Evolutionary conservation across 2,113 vertebrate species (phyloP), one percentile per base, ranked within the genome.

Genomic region (Pedetes capensis): DNA sequence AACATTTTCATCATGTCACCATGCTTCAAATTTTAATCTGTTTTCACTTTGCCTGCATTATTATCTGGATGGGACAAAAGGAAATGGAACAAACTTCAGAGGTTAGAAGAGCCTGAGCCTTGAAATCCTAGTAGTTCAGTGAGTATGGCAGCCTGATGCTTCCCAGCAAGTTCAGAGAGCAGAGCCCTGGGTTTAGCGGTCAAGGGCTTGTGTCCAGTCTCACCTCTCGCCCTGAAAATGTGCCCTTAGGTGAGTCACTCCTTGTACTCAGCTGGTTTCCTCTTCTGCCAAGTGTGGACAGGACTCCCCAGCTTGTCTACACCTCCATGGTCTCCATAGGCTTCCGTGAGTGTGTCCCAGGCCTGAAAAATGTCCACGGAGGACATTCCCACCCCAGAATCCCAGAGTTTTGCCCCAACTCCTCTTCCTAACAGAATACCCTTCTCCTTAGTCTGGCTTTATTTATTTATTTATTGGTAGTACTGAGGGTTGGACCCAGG

Each of bases 11-110:
- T 79, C 68, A 78, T 27, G 74, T 20, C 80, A 27, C 64, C 95
- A 64, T 37, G n/a, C 86, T 91, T 91, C 89, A 53, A 25, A 80
- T 95, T 94, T 96, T 91, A 83, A 94, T 95, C 86, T 72, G 47
- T 5, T 68, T 84, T 91, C 59, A 66, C 89, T 68, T 89, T 39
- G 53, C 29, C 2, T 71, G 23, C 49, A 80, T 83, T 76, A n/a
- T 82, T 66, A 32, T 61, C 79, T 64, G 80, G 63, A 53, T 32
- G 71, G 80, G 84, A 59, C 64, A 76, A 83, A 42, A 13, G 34
- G 57, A 59, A 87, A 61, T 2, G 5, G 29, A 27, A 39, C 49
- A 20, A 64, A 83, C 80, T 37, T 23, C 44, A 4, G 29, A 57
- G 42, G 59, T 18, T 59, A 76, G 75, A 44, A 18, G 4, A 49